Evolutionary conservation across 1,140 invertebrate species (phyloP), one percentile per base, ranked within the genome.

Genomic region (Cataglyphis hispanica): DNA sequence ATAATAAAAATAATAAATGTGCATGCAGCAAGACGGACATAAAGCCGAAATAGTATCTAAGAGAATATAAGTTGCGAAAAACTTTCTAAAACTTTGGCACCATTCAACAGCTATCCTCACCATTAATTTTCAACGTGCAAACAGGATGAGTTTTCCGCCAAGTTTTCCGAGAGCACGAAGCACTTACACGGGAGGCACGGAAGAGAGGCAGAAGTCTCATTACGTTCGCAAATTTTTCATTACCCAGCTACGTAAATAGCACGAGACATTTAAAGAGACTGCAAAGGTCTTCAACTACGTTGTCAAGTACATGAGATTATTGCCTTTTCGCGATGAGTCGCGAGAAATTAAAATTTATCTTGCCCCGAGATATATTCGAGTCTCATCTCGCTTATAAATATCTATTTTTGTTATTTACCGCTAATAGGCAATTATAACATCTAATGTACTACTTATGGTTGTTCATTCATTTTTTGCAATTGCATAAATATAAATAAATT

Each of bases 141-240:
- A 8, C 60, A 22, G 40, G 25, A 77, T 22, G 25, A 66, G 40
- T 77, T 64, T 64, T 50, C 25, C 25, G 31, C n/a, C n/a, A 58
- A 60, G n/a, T 40, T 75, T 60, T 58, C 53, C 8, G 37, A 43
- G 25, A 63, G 37, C 11, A 46, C 46, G 31, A 64, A 77, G 58
- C 58, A 19, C 31, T 6, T 74, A 58, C 31, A 31, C 74, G 58
- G 13, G 19, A 10, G 34, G 11, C 1, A 6, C n/a, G 19, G 2
- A 40, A 0, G 25, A n/a, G 19, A 56, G 46, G 58, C 19, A 13
- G 25, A 63, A 64, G 58, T 64, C 25, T 75, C 75, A 46, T 77
- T 64, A 77, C 19, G 37, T 37, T 31, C 60, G 40, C 60, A 64
- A 77, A 66, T 77, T 77, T 63, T 46, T 77, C 16, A 76, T 76